Evolutionary conservation across 2,888 invertebrate genomes (phyloP).

Genomic region (Yponomeuta evonymella): DNA sequence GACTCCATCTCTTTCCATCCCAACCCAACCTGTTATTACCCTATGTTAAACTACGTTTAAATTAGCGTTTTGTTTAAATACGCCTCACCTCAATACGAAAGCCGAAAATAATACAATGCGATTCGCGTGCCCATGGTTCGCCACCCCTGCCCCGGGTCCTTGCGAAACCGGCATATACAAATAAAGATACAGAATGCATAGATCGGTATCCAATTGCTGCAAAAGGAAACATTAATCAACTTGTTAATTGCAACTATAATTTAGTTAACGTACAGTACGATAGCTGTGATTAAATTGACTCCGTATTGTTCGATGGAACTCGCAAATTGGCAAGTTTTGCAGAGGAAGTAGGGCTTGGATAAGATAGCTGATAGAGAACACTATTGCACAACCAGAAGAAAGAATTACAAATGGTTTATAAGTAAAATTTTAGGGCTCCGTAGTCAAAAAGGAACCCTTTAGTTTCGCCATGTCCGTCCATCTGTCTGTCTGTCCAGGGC

Average conservation of each 20-base stretch:
- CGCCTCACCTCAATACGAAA: too few species aligned
- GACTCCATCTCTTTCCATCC: too few species aligned
- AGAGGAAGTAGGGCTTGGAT: neutral
- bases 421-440: too few species aligned
- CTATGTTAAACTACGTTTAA: too few species aligned
- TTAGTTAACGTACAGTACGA: neutral
- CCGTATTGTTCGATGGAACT: neutral
- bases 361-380: too few species aligned
- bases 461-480: too few species aligned
- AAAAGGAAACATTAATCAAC: slow-evolving; percentile 7
- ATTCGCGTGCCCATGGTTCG: neutral
- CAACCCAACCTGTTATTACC: too few species aligned
- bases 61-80: too few species aligned
- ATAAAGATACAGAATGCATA: slow-evolving; percentile 6
- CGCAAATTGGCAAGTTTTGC: neutral
- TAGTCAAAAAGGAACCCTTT: too few species aligned
- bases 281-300: neutral
- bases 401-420: too few species aligned
- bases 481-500: too few species aligned
- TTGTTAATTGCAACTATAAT: neutral
- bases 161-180: slow-evolving; percentile 3
- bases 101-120: neutral
- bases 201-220: slow-evolving; percentile 3
- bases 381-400: too few species aligned
- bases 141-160: neutral